phyloP scores from a whole-genome alignment of 2,113 vertebrate species.

The Terrapene triunguis region DNA sequence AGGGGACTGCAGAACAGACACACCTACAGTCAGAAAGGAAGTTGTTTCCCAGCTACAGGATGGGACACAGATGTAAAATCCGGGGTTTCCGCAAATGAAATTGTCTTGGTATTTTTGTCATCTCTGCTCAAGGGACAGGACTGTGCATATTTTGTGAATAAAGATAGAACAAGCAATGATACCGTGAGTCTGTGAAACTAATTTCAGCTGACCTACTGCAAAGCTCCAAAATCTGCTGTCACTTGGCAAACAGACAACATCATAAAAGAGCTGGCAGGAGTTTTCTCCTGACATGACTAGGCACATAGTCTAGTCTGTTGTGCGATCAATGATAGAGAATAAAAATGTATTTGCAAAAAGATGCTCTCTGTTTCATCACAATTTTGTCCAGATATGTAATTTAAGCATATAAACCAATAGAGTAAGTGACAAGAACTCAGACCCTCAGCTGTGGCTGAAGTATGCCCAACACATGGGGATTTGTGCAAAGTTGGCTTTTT shows the following conservation, averaged over 20 bases:
- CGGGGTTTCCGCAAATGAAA: background rate
- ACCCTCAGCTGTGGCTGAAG: background rate
- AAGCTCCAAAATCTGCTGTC: background rate
- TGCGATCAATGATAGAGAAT: background rate
- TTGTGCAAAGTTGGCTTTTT: background rate
- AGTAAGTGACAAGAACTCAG: background rate
- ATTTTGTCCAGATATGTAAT: background rate
- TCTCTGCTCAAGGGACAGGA: background rate
- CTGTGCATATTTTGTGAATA: background rate
- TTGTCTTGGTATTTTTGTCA: background rate
- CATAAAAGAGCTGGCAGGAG: background rate
- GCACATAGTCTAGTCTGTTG: fast-evolving
- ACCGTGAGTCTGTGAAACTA: background rate
- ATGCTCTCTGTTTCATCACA: background rate
- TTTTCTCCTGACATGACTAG: background rate
- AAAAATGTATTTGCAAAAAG: background rate
- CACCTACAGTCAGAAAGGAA: background rate
- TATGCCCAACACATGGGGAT: background rate
- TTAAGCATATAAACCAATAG: background rate
- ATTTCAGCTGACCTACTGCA: background rate
- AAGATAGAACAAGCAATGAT: background rate
- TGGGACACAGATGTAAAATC: fast-evolving
- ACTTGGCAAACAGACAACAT: background rate
- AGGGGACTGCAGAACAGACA: background rate
- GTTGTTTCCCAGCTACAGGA: background rate